Conservation (phyloP, 2,797 vertebrate genomes). For the Poecilia wingei region DNA sequence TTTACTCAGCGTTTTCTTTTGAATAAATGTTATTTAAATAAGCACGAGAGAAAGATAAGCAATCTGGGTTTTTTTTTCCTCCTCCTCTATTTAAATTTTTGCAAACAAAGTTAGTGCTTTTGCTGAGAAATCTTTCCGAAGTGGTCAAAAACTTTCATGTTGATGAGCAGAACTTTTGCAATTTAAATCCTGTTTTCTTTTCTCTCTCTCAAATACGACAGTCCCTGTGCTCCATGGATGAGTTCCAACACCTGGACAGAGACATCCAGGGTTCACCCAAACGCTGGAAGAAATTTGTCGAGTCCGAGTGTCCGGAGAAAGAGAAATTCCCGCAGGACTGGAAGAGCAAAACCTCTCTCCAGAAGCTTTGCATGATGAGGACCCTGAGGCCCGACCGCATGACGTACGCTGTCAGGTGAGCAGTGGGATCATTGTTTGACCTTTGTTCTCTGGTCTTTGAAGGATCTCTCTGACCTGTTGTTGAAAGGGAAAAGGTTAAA, state of each 20-base stretch:
- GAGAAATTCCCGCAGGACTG: constrained; percentile 96
- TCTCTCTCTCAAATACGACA: constrained; percentile 54
- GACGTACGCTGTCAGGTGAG: constrained; percentile 90
- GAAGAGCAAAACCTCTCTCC: constrained; percentile 91
- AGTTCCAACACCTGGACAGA: constrained; percentile 90
- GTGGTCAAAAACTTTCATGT: constrained; percentile 29
- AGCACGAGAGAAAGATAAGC: constrained; percentile 58
- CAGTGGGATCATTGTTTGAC: neutral
- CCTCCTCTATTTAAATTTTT: constrained; percentile 27
- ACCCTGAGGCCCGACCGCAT: constrained; percentile 91
- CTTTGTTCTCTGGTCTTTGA: constrained; percentile 35
- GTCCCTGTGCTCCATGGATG: constrained; percentile 91
- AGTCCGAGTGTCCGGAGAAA: constrained; percentile 93
- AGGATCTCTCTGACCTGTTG: constrained; percentile 16
- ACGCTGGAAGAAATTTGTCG: constrained; percentile 94
- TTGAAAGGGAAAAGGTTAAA: constrained; percentile 36
- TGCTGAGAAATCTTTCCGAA: constrained; percentile 48
- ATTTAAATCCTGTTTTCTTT: neutral
- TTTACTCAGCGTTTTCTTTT: constrained; percentile 67
- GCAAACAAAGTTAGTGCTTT: constrained; percentile 53
- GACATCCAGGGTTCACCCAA: constrained; percentile 95
- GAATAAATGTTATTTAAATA: constrained; percentile 67
- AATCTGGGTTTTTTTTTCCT: constrained; percentile 1
- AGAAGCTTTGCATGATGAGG: constrained; percentile 93
- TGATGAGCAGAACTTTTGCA: constrained; percentile 17